phyloP scores from a whole-genome alignment of 2,113 vertebrate species.

The Opisthocomus hoazin region DNA sequence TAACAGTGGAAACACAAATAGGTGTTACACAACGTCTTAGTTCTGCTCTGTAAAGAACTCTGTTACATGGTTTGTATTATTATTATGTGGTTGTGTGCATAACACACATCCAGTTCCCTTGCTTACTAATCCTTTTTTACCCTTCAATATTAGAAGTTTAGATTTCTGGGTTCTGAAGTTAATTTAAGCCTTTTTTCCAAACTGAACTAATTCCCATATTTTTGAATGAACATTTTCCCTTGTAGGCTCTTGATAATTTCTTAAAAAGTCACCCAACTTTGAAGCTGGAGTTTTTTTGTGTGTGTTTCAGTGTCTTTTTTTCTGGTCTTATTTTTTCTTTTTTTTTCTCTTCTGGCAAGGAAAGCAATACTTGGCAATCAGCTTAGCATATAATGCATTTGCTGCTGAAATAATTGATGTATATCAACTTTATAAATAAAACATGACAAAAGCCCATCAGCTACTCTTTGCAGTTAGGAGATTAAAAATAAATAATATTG shows the following conservation, averaged over 20 bases:
- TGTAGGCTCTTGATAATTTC: background rate
- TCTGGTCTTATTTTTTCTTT: background rate
- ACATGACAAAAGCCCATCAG: slow-evolving; percentile 37
- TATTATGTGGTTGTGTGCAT: background rate
- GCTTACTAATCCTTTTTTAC: background rate
- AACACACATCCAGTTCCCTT: background rate
- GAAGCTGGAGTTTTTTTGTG: background rate
- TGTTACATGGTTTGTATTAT: background rate
- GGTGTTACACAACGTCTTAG: background rate
- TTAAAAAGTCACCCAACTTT: background rate
- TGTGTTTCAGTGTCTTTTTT: background rate
- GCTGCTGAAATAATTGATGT: slow-evolving; percentile 37
- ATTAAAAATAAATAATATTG: slow-evolving; percentile 48
- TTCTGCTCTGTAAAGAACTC: background rate
- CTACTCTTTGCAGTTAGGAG: slow-evolving; percentile 21
- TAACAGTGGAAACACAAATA: background rate
- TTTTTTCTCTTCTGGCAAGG: background rate
- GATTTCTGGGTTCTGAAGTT: background rate
- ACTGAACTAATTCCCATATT: background rate
- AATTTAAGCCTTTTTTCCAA: background rate
- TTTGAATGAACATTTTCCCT: background rate
- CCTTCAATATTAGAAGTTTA: background rate
- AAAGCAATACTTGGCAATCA: slow-evolving; percentile 40
- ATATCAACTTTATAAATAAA: slow-evolving; percentile 59
- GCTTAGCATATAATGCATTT: slow-evolving; percentile 20